Evolutionary conservation across 1,140 invertebrate species (phyloP).

Genomic region (Ptiloglossa arizonensis): DNA sequence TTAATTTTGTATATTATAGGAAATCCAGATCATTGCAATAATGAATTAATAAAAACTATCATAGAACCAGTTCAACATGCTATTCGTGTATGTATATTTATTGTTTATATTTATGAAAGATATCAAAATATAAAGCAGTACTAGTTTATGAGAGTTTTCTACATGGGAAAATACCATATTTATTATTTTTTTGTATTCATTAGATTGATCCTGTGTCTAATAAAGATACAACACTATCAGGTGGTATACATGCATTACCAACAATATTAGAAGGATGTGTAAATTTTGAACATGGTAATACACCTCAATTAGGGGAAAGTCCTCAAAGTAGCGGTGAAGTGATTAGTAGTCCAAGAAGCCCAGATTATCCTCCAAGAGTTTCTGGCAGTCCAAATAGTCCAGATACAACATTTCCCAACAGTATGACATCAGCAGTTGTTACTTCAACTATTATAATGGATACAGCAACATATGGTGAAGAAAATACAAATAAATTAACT

Average conservation of each 20-base stretch:
- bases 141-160: background rate
- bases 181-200: conserved; percentile 23
- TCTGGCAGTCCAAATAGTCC: conserved; percentile 69
- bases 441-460: conserved; percentile 62
- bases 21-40: conserved; percentile 61
- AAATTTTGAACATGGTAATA: conserved; percentile 73
- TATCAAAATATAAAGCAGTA: background rate
- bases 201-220: conserved; percentile 68
- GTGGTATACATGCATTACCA: conserved; percentile 49
- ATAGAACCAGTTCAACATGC: conserved; percentile 63
- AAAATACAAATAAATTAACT: conserved; percentile 25
- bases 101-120: conserved; percentile 1
- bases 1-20: conserved; percentile 51
- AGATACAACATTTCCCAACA: conserved; percentile 62
- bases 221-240: conserved; percentile 56
- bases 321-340: conserved; percentile 73
- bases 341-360: conserved; percentile 75
- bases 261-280: conserved; percentile 67
- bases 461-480: conserved; percentile 61
- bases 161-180: background rate
- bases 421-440: conserved; percentile 58
- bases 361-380: conserved; percentile 76
- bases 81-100: conserved; percentile 63
- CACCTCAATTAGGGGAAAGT: conserved; percentile 74
- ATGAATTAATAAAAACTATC: conserved; percentile 58